phyloP scores from a whole-genome alignment of 37 sponge, comb jelly and placozoan genomes.

The Crambe crambe region DNA sequence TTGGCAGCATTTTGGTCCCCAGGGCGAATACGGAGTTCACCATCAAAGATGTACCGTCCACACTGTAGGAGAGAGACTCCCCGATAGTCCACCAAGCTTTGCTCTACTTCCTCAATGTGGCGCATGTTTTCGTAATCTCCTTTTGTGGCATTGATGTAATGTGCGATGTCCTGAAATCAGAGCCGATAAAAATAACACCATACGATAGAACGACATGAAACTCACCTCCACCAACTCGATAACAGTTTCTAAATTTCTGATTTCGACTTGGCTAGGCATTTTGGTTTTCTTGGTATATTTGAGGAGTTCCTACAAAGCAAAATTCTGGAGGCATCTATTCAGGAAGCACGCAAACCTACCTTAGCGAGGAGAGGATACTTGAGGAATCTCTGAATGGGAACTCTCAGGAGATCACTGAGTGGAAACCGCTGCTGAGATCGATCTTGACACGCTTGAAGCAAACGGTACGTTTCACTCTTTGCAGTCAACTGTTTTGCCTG shows the following conservation, averaged over 20 bases:
- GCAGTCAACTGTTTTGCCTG: constrained; percentile 60
- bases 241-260: constrained; percentile 27
- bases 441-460: constrained; percentile 22
- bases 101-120: constrained; percentile 62
- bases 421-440: constrained; percentile 70
- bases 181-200: neutral
- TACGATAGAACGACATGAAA: neutral
- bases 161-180: constrained; percentile 71
- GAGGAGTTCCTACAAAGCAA: constrained; percentile 40
- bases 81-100: constrained; percentile 44
- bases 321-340: neutral
- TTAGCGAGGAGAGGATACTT: constrained; percentile 81
- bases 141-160: constrained; percentile 76
- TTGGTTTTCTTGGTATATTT: constrained; percentile 58
- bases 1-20: constrained; percentile 1
- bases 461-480: constrained; percentile 23
- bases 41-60: constrained; percentile 75
- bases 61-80: constrained; percentile 37
- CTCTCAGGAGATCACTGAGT: constrained; percentile 79
- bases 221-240: constrained; percentile 48
- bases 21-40: constrained; percentile 75
- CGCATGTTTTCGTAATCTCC: constrained; percentile 68
- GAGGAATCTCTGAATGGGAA: constrained; percentile 86
- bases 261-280: constrained; percentile 2
- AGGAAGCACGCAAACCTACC: constrained; percentile 25